Evolutionary conservation across 2,797 vertebrate genomes (phyloP).

Genomic region (Bradypodion ventrale): DNA sequence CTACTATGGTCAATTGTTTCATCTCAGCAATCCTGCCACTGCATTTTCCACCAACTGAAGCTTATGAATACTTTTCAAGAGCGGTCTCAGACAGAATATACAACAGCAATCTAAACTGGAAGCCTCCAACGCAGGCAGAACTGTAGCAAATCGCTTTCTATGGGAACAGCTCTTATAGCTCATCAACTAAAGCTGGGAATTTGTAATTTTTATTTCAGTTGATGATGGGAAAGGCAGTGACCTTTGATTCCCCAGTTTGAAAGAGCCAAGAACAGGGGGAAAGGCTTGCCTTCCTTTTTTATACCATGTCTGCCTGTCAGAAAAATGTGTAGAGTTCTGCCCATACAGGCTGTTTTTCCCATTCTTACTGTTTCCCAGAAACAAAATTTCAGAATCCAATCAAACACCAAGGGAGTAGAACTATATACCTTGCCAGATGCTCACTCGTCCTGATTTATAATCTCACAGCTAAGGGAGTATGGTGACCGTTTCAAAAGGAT

Average conservation of each 20-base stretch:
- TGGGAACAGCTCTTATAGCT: background rate
- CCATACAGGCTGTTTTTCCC: background rate
- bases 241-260: too few species aligned
- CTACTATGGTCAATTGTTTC: background rate
- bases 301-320: background rate
- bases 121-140: background rate
- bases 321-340: background rate
- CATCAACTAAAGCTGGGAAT: background rate
- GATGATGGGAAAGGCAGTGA: background rate
- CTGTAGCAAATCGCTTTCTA: background rate
- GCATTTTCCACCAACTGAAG: background rate
- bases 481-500: conserved; percentile 35
- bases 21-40: background rate
- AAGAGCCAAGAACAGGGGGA: background rate
- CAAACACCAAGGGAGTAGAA: conserved; percentile 48
- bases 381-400: conserved; percentile 38
- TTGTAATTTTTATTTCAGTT: too few species aligned
- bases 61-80: background rate
- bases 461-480: conserved; percentile 24
- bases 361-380: background rate
- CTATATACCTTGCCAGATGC: conserved; percentile 30
- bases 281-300: background rate
- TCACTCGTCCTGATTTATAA: conserved; percentile 33
- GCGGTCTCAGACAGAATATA: background rate
- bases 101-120: background rate